Conservation (phyloP, 2,113 vertebrate species). For the Bettongia penicillata region DNA sequence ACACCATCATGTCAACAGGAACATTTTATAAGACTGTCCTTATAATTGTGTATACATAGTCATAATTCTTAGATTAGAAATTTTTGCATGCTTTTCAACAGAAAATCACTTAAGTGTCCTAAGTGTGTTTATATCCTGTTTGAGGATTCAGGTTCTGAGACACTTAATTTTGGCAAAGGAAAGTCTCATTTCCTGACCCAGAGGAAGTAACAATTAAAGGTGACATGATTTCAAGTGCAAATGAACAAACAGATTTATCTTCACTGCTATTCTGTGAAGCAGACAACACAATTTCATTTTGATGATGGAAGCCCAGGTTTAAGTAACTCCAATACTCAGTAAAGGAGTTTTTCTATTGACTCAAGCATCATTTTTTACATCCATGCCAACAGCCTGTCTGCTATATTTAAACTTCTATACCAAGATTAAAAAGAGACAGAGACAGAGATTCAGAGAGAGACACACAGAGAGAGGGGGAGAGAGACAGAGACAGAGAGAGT, state of each 20-base stretch:
- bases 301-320: background rate
- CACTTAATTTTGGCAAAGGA: slow-evolving; percentile 17
- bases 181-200: slow-evolving; percentile 2
- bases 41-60: background rate
- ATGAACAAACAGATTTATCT: background rate
- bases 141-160: background rate
- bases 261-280: background rate
- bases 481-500: no score
- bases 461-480: no score
- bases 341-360: background rate
- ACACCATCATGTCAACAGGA: background rate
- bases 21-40: background rate
- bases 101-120: slow-evolving; percentile 8
- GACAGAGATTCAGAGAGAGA: no score
- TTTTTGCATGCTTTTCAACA: background rate
- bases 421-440: background rate
- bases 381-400: background rate
- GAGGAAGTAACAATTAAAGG: background rate
- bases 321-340: background rate
- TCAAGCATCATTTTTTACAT: background rate
- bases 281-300: background rate
- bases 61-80: background rate
- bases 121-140: background rate
- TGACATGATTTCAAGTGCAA: background rate
- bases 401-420: background rate